A percentile compares a stretch with the other conserved stretches of the same genome.
Conservation (phyloP, 1,140 invertebrate genomes). For the Diorhabda carinulata region DNA sequence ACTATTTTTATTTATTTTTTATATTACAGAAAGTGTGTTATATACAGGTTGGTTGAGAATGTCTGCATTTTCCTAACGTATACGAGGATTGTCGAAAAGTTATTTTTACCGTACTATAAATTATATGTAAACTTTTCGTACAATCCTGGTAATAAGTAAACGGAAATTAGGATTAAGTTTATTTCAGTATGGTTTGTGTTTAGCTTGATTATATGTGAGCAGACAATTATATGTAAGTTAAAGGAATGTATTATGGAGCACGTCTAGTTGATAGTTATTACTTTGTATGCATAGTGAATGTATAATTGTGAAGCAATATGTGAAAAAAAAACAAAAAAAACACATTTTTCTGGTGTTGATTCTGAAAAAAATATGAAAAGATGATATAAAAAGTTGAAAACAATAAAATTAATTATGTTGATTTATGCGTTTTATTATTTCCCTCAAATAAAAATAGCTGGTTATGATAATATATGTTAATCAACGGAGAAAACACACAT, state of each 20-base stretch:
- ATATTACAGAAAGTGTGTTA: neutral
- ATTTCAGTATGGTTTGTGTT: constrained; percentile 11
- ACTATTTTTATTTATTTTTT: neutral
- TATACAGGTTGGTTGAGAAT: neutral
- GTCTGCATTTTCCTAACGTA: constrained; percentile 5
- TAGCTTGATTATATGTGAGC: constrained; percentile 12
- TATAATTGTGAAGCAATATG: constrained; percentile 8
- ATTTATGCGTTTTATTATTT: constrained; percentile 5
- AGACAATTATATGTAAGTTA: constrained; percentile 18
- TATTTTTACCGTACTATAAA: too few relatives aligned
- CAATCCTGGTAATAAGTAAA: neutral
- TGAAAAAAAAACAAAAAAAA: neutral
- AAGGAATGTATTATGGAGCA: constrained; percentile 32
- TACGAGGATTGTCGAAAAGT: neutral
- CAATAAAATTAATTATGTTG: constrained; percentile 33
- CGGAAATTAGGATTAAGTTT: constrained; percentile 8
- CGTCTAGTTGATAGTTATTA: constrained; percentile 31
- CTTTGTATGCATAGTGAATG: constrained; percentile 31
- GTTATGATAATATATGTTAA: too few relatives aligned
- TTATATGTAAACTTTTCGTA: too few relatives aligned
- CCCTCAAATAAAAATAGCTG: neutral
- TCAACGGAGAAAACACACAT: too few relatives aligned
- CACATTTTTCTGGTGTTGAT: constrained; percentile 17
- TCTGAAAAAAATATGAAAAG: constrained; percentile 29
- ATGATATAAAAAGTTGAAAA: constrained; percentile 33